Evolutionary conservation across 1,140 invertebrate species (phyloP), one percentile per base, ranked within the genome.

Genomic region (Venustaconcha ellipsiformis): DNA sequence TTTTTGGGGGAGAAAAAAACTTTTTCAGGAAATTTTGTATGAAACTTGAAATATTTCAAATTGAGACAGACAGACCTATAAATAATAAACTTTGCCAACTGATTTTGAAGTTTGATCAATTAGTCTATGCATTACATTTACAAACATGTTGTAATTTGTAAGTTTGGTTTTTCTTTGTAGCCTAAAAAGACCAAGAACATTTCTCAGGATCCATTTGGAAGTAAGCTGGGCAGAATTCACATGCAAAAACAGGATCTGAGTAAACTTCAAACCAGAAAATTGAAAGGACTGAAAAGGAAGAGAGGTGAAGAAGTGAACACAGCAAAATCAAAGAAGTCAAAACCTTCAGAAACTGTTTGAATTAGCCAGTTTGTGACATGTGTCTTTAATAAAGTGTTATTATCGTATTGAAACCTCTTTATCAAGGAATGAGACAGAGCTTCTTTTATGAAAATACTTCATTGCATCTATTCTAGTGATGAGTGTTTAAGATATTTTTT

Each of bases 181-280:
- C 90, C 92, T 1, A 94, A 94, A 79, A 95, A 94, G 83, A 96
- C 95, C 89, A 99, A 99, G 92, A 99, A 99, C 90, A 93, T 98
- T 67, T 93, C 93, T 0, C 93, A 92, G 60, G 95, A 99, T 92
- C 92, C 91, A 14, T 94, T 99, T 88, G 97, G 97, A 74, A 94
- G 94, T 13, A 96, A 94, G 83, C 92, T 96, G 84, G 98, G 97
- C 68, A 93, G 96, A 72, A 93, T 99, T 73, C 98, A 99, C 89
- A 93, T 99, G 92, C 94, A 95, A 68, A 93, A 94, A 88, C 97
- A 99, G 86, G 94, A 97, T 86, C 92, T 98, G 18, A 91, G 92
- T 30, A 94, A 93, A 80, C 91, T 99, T 79, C 96, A 98, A 89
- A 97, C 96, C 18, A 93, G 96, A 72, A 98, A 98, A 89, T 95